Percentiles rank a stretch among this genome's conserved stretches.
These are phyloP conservation scores for Athalia cordata DNA, from an alignment of 2,888 invertebrate species.

Conservation along the genomic window DNA sequence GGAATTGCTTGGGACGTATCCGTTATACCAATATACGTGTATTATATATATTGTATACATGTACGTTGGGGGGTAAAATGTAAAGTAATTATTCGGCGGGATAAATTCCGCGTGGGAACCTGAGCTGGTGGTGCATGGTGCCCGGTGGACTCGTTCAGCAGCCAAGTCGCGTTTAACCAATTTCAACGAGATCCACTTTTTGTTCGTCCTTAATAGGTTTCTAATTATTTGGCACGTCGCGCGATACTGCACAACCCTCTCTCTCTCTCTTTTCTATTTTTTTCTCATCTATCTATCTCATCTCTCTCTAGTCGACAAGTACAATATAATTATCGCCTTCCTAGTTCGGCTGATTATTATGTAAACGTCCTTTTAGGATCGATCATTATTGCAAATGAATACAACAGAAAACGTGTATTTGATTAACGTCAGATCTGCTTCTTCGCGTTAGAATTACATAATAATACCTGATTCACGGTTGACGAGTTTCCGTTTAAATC, in stretches of 20 bases:
- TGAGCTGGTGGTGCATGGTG: not conserved
- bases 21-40: too few relatives aligned
- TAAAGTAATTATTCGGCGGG: slow-evolving; percentile 21
- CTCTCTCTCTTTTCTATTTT: not conserved
- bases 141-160: slow-evolving; percentile 6
- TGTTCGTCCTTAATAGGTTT: slow-evolving; percentile 27
- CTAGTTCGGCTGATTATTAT: not conserved
- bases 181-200: slow-evolving; percentile 40
- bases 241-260: slow-evolving; percentile 14
- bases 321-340: slow-evolving; percentile 64
- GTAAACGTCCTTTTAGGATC: not conserved
- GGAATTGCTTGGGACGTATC: not conserved
- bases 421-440: slow-evolving; percentile 6
- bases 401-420: slow-evolving; percentile 23
- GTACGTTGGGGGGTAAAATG: slow-evolving; percentile 11
- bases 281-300: too few relatives aligned
- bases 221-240: slow-evolving; percentile 40
- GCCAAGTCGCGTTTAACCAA: slow-evolving; percentile 43
- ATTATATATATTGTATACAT: not conserved
- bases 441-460: slow-evolving; percentile 6
- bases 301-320: slow-evolving; percentile 54
- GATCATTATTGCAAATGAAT: not conserved
- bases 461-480: not conserved
- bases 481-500: not conserved
- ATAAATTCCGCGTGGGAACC: too few relatives aligned